A percentile compares a stretch with the other conserved stretches of the same genome.
Conservation (phyloP, 1,140 invertebrate species). For the Drosophila tani region DNA sequence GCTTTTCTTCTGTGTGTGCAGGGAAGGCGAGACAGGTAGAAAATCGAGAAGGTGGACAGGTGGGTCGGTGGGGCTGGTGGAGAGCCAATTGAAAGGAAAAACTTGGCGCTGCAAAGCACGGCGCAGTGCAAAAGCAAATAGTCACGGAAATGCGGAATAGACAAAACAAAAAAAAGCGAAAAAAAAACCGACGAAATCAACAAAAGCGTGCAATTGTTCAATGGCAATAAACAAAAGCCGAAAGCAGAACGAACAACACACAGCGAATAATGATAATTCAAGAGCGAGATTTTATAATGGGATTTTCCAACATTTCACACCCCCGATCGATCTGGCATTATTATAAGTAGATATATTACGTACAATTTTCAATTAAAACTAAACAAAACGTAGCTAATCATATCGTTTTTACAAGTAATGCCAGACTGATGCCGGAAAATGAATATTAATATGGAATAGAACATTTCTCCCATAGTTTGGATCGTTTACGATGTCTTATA, state of each 20-base stretch:
- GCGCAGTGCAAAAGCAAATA: constrained; percentile 23
- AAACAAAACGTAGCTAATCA: not conserved
- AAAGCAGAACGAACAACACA: constrained; percentile 31
- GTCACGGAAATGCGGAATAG: constrained; percentile 46
- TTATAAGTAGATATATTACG: not conserved
- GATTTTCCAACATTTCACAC: constrained; percentile 18
- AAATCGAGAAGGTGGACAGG: constrained; percentile 23
- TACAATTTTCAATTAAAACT: not conserved
- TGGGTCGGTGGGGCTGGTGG: constrained; percentile 6
- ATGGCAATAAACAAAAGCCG: constrained; percentile 32
- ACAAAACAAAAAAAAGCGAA: constrained; percentile 20
- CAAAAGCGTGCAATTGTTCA: constrained; percentile 22
- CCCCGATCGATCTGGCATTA: constrained; percentile 10
- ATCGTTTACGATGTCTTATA: too few relatives aligned
- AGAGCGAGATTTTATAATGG: constrained; percentile 34
- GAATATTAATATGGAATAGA: too few relatives aligned
- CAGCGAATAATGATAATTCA: constrained; percentile 36
- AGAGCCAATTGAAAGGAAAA: constrained; percentile 65
- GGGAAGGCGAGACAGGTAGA: constrained; percentile 62
- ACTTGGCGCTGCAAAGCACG: constrained; percentile 13
- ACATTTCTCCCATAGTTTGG: too few relatives aligned
- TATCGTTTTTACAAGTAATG: too few relatives aligned
- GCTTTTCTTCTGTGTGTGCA: constrained; percentile 9
- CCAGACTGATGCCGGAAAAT: too few relatives aligned
- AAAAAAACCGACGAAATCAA: constrained; percentile 2